Conservation (phyloP, 2,888 invertebrate species). For the Cephus runcator region DNA sequence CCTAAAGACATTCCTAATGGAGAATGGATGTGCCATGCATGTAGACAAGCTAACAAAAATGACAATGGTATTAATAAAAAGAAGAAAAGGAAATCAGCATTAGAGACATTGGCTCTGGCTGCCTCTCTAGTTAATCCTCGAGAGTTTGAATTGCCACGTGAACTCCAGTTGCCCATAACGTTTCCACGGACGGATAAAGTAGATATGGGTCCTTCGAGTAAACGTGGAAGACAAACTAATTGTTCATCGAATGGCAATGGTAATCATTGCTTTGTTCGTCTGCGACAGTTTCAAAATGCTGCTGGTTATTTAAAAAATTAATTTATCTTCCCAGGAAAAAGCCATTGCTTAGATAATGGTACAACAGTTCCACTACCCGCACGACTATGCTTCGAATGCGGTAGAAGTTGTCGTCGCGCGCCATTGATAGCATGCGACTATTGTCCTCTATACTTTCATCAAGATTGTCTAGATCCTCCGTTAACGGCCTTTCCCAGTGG, state of each 20-base stretch:
- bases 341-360: slow-evolving; percentile 58
- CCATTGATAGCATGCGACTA: slow-evolving; percentile 94
- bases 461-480: slow-evolving; percentile 95
- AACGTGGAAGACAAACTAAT: slow-evolving; percentile 48
- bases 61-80: slow-evolving; percentile 42
- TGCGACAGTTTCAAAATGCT: background rate
- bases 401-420: slow-evolving; percentile 83
- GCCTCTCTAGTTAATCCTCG: slow-evolving; percentile 88
- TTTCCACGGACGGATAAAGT: slow-evolving; percentile 88
- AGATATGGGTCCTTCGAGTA: slow-evolving; percentile 58
- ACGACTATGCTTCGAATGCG: slow-evolving; percentile 85
- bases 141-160: slow-evolving; percentile 88
- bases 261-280: slow-evolving; percentile 21
- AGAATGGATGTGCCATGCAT: slow-evolving; percentile 92
- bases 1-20: slow-evolving; percentile 90
- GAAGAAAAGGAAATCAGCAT: slow-evolving; percentile 67
- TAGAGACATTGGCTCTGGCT: slow-evolving; percentile 83
- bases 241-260: slow-evolving; percentile 47
- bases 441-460: slow-evolving; percentile 89
- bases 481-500: slow-evolving; percentile 87
- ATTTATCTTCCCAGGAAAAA: slow-evolving; percentile 60
- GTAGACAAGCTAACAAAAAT: slow-evolving; percentile 68
- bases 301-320: slow-evolving; percentile 1
- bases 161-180: slow-evolving; percentile 79
- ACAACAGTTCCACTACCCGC: slow-evolving; percentile 81